Conservation (phyloP, 2,113 vertebrate genomes). For the Thamnophis sirtalis region DNA sequence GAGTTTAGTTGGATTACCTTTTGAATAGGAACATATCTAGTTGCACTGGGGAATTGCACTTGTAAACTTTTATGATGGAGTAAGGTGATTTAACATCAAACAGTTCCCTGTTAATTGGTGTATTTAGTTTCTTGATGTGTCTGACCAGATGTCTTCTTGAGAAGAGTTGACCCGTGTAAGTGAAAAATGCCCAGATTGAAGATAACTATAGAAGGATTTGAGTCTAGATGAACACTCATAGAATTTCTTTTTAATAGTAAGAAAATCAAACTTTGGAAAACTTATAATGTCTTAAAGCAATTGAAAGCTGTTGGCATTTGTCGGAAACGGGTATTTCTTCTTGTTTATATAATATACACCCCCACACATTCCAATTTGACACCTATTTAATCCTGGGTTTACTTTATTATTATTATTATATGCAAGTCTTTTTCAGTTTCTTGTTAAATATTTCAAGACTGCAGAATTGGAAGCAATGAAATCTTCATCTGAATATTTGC, state of each 20-base stretch:
- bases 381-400: not conserved
- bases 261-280: not conserved
- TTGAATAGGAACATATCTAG: not conserved
- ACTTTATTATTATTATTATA: not conserved
- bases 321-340: not conserved
- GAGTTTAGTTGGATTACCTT: not conserved
- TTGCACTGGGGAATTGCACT: not conserved
- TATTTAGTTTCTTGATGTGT: not conserved
- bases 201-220: not conserved
- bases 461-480: not conserved
- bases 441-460: not conserved
- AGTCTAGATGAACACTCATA: not conserved
- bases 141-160: not conserved
- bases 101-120: not conserved
- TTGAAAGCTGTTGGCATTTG: not conserved
- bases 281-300: not conserved
- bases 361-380: not conserved
- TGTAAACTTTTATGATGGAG: not conserved
- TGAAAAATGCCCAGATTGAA: not conserved
- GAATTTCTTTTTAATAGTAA: not conserved
- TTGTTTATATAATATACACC: not conserved
- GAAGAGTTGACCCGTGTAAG: not conserved
- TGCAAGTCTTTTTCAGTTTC: not conserved
- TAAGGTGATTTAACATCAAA: not conserved
- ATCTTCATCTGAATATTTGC: not conserved